These are phyloP conservation scores for Galemys pyrenaicus DNA, from an alignment of 2,113 vertebrate genomes.

Conservation along the genomic window DNA sequence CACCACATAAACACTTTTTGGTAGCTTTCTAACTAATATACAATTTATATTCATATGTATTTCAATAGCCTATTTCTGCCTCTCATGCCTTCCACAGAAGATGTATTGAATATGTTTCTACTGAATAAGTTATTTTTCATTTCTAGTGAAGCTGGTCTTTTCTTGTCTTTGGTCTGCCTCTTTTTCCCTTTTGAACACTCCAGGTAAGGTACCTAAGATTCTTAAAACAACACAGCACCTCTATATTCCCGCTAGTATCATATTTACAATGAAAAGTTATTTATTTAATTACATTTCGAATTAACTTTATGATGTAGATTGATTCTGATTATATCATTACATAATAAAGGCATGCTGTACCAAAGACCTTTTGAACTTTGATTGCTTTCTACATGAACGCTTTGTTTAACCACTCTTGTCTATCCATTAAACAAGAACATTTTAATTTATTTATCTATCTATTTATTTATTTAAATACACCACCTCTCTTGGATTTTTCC, in stretches of 20 bases:
- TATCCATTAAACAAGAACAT: not conserved
- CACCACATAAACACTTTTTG: constrained; percentile 81
- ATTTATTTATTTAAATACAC: too few relatives aligned
- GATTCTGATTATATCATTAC: not conserved
- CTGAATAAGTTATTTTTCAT: constrained; percentile 75
- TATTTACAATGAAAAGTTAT: constrained; percentile 19
- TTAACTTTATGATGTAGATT: not conserved
- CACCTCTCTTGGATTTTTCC: too few relatives aligned
- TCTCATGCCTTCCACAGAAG: constrained; percentile 76
- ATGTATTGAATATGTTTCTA: constrained; percentile 79
- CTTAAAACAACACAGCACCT: not conserved
- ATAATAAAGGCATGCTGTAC: not conserved
- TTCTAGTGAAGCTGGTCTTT: constrained; percentile 44
- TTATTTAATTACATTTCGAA: not conserved
- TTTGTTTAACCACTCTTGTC: not conserved
- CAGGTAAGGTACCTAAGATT: not conserved
- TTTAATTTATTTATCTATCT: too few relatives aligned
- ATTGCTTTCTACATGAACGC: not conserved
- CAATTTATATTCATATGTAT: constrained; percentile 83
- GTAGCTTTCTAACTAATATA: constrained; percentile 84
- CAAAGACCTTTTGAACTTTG: not conserved
- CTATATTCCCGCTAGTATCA: not conserved
- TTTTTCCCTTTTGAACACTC: constrained; percentile 24
- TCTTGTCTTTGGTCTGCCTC: not conserved
- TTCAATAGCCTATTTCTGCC: constrained; percentile 81